These are phyloP conservation scores for Oreohelix idahoensis DNA, from an alignment of 1,140 invertebrate species.

Conservation along the genomic window DNA sequence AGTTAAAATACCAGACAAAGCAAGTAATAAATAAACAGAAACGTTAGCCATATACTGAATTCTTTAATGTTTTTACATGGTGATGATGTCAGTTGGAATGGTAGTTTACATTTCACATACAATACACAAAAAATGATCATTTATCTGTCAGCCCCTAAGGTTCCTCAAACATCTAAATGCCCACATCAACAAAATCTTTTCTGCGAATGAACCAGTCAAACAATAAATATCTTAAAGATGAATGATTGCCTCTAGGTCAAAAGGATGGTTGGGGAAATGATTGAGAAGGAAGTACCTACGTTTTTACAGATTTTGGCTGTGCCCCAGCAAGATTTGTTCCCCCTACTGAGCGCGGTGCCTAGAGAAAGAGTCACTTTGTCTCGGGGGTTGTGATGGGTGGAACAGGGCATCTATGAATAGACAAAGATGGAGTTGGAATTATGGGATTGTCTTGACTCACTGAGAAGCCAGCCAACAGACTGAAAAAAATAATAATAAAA, in stretches of 20 bases:
- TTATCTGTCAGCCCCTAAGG: too few species aligned
- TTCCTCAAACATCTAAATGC: too few species aligned
- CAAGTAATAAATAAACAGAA: too few species aligned
- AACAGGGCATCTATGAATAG: slow-evolving; percentile 36
- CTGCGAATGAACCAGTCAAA: not conserved
- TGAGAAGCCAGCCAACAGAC: slow-evolving; percentile 2
- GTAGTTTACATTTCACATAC: too few species aligned
- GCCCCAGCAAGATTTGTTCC: slow-evolving; percentile 9
- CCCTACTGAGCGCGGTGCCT: slow-evolving; percentile 40
- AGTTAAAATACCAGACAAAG: too few species aligned
- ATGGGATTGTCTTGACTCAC: not conserved
- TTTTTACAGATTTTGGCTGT: slow-evolving; percentile 9
- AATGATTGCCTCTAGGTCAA: not conserved
- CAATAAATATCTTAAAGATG: not conserved
- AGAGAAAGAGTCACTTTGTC: slow-evolving; percentile 41
- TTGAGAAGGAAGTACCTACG: slow-evolving; percentile 21
- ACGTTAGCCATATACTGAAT: too few species aligned
- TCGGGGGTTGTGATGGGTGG: slow-evolving; percentile 36
- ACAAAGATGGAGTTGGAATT: slow-evolving; percentile 1
- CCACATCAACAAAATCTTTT: too few species aligned
- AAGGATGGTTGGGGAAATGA: not conserved
- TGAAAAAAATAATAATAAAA: too few species aligned
- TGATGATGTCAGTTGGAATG: too few species aligned
- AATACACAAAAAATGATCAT: too few species aligned
- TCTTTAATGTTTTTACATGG: too few species aligned